Evolutionary conservation across 2,113 vertebrate species (phyloP), one percentile per base, ranked within the genome.

Genomic region (Pelmatolapia mariae): DNA sequence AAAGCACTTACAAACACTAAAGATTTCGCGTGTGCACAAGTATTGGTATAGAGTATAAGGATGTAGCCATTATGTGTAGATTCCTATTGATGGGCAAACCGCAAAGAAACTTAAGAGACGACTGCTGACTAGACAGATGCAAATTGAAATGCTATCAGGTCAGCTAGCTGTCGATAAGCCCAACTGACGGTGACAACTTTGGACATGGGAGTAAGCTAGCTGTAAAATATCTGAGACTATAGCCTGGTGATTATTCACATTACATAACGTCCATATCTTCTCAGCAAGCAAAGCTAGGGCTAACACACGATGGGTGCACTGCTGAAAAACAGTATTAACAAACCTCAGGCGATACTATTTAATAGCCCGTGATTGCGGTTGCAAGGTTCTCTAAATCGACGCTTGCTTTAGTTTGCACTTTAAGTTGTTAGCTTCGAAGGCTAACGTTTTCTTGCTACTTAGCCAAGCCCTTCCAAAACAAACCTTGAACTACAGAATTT

Each of bases 361-460:
- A 13, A 86, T 6, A 56, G 19, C 19, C 31, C 4, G 53, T 7
- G 11, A 16, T 45, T 12, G 68, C 4, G 33, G 40, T 71, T 15
- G 15, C 56, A 50, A 59, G 16, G n/a, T 52, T 4, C 10, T 26
- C 22, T 38, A 40, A 71, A 56, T 24, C 10, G n/a, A 31, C 81
- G 10, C 3, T 24, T 33, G 47, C 71, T 10, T 54, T 36, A 47
- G 18, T 59, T 68, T 54, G 78, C 85, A 5, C 40, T 82, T 54
- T 31, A 11, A 63, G 9, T 83, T 47, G 53, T 84, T 92, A 91
- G 93, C 91, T 84, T 50, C 1, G 4, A 4, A 6, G 8, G 92
- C 90, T 93, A 92, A 40, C 33, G 24, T 36, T 80, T n/a, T 79
- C 56, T 76, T 24, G 63, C 80, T 76, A 85, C 47, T 71, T 84